Evolutionary conservation across 2,797 vertebrate genomes (phyloP).

Genomic region (Toxotes lorentzi): DNA sequence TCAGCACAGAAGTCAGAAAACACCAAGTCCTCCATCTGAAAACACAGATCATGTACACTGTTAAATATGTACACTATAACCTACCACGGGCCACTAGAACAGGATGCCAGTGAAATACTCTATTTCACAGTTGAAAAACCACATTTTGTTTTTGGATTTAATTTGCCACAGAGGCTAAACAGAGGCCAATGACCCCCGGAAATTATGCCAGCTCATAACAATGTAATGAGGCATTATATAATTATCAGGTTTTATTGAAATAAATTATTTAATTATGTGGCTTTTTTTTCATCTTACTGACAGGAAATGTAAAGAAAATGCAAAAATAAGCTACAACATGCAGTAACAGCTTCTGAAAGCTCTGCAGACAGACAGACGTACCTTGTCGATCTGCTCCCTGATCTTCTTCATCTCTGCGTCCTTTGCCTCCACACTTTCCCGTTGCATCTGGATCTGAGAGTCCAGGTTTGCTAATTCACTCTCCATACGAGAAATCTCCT

Average conservation of each 20-base stretch:
- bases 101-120: neutral
- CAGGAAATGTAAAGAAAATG: neutral
- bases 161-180: neutral
- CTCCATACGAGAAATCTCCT: conserved; percentile 94
- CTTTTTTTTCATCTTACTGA: neutral
- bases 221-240: neutral
- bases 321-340: neutral
- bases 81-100: neutral
- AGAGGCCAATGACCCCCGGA: neutral
- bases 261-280: neutral
- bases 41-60: conserved; percentile 11
- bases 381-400: conserved; percentile 89
- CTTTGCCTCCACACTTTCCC: conserved; percentile 81
- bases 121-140: neutral
- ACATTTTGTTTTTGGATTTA: neutral
- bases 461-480: conserved; percentile 90
- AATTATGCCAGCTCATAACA: neutral
- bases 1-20: conserved; percentile 93
- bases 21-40: conserved; percentile 91
- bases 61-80: neutral
- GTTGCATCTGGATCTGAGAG: conserved; percentile 86
- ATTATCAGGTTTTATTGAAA: neutral
- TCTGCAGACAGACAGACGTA: conserved; percentile 51
- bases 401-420: conserved; percentile 81
- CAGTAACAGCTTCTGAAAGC: neutral